A percentile compares a stretch with the other conserved stretches of the same genome.
These are phyloP conservation scores for Didymodactylos carnosus DNA, from an alignment of 2,888 invertebrate genomes.

Conservation along the genomic window DNA sequence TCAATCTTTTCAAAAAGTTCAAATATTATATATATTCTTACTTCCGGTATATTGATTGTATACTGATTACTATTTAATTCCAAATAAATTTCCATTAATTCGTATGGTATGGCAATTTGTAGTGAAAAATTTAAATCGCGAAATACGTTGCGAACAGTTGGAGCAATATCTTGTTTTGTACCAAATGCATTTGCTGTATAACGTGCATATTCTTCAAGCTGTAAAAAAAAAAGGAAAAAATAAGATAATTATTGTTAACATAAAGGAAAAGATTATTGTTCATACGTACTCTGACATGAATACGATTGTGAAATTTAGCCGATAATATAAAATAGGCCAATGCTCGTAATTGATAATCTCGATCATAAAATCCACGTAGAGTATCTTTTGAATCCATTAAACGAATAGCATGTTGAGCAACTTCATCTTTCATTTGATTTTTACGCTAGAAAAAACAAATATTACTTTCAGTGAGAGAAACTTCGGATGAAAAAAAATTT, in stretches of 20 bases:
- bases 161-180: background rate
- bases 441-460: background rate
- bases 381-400: background rate
- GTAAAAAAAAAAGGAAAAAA: too few species aligned
- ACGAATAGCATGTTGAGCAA: background rate
- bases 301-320: background rate
- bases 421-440: conserved; percentile 1
- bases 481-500: background rate
- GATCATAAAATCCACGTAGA: background rate
- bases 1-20: background rate
- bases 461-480: background rate
- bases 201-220: background rate
- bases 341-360: background rate
- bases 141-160: background rate
- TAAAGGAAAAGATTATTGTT: background rate
- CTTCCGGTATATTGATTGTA: background rate
- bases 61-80: background rate
- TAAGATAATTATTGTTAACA: too few species aligned
- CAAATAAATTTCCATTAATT: background rate
- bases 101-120: background rate
- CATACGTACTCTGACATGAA: background rate
- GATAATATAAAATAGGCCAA: background rate
- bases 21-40: background rate
- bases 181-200: background rate
- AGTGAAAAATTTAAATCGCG: background rate